Base-by-base conservation (phyloP, 2,797 vertebrate genomes). In the Channallabes apus region DNA sequence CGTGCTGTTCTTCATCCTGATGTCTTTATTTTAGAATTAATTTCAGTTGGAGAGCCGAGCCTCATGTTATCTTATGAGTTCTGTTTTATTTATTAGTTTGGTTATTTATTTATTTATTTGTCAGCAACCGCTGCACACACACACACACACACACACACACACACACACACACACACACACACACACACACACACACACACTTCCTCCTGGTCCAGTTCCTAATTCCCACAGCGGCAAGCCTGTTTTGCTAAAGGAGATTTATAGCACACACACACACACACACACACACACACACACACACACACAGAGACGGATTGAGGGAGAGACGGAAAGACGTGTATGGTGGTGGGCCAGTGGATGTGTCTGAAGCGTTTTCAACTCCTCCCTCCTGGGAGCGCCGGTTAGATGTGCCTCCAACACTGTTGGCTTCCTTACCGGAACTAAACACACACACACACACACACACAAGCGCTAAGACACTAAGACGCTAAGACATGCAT, bases 281-380 rank as follows among this genome's bases (percentile, higher is more conserved):
- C n/a, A n/a, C n/a, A n/a, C n/a, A n/a, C n/a, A n/a, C n/a, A n/a
- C n/a, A n/a, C n/a, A n/a, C n/a, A n/a, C n/a, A n/a, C n/a, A n/a
- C n/a, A n/a, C n/a, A n/a, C n/a, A n/a, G n/a, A n/a, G 64, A 83
- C 18, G 51, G 65, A 86, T 75, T 59, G 75, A 38, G 68, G 69
- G 35, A 76, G 76, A 80, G 65, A 35, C 32, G 32, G 65, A 82
- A 38, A 80, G 68, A 75, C 29, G 27, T 59, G 24, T 65, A 62
- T 18, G 56, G 73, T 29, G 51, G 7, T 17, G 38, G 80, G 82
- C 82, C 84, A 87, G 51, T 69, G 87, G 69, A 83, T 62, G 77
- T 67, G 84, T 59, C 64, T 87, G 81, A 84, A 86, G 80, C 76
- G 54, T 79, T 84, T 85, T 87, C 81, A 51, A 85, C 84, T 83